These are phyloP conservation scores for Rissa tridactyla DNA, from an alignment of 2,113 vertebrate genomes.

Conservation along the genomic window DNA sequence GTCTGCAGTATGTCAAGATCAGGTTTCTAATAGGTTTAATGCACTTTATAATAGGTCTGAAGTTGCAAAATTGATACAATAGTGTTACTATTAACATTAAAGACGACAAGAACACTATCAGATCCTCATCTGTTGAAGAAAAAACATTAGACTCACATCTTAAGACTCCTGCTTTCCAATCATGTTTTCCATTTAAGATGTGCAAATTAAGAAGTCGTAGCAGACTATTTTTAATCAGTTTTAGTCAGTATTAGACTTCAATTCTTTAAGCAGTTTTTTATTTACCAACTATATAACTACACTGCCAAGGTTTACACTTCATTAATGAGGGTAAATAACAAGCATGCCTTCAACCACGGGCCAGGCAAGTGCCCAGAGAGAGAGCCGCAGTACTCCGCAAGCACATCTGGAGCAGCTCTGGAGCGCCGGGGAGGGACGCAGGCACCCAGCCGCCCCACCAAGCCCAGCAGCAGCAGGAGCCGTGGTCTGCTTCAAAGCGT, in stretches of 20 bases:
- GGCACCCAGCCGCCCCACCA: background rate
- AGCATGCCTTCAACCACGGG: accelerated
- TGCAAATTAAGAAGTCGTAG: background rate
- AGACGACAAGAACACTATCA: background rate
- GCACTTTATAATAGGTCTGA: background rate
- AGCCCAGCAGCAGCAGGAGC: background rate
- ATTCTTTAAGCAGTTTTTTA: background rate
- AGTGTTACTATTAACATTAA: background rate
- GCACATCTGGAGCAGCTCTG: background rate
- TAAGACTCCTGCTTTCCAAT: background rate
- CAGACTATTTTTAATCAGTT: background rate
- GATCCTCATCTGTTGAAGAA: background rate
- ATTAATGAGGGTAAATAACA: background rate
- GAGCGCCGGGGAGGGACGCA: accelerated
- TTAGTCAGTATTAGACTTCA: background rate
- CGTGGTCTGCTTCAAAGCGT: background rate
- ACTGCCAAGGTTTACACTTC: background rate
- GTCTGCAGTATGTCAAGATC: background rate
- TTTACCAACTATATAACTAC: background rate
- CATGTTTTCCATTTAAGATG: background rate
- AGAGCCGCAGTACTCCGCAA: accelerated
- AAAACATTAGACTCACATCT: background rate
- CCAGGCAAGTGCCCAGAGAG: background rate
- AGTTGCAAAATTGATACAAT: background rate
- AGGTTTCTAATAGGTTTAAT: constrained; percentile 5